phyloP scores from a whole-genome alignment of 2,888 invertebrate species.

The Nemurella pictetii region DNA sequence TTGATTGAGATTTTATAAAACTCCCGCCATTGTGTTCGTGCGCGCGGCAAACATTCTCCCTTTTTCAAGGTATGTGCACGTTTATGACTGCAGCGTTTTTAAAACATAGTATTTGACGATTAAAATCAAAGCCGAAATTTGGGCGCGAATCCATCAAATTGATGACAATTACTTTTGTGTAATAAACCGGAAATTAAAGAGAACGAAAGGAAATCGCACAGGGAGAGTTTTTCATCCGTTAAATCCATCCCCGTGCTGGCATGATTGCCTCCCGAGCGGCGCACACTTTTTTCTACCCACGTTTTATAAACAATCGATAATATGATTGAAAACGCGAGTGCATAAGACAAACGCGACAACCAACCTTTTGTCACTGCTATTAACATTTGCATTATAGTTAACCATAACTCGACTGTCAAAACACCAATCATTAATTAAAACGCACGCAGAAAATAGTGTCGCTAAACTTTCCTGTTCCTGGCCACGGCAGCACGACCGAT shows the following conservation, averaged over 20 bases:
- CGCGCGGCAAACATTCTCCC: background rate
- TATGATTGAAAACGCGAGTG: background rate
- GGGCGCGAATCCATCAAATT: background rate
- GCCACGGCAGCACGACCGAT: too few relatives aligned
- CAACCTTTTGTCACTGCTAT: background rate
- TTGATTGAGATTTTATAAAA: background rate
- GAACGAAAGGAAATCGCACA: background rate
- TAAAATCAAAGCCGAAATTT: background rate
- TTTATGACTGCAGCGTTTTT: background rate
- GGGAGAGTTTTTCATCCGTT: background rate
- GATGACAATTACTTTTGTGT: background rate
- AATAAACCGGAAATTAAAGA: background rate
- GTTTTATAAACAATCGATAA: background rate
- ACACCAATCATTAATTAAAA: background rate
- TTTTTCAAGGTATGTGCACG: background rate
- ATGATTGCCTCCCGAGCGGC: background rate
- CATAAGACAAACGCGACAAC: background rate
- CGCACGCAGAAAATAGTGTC: too few relatives aligned
- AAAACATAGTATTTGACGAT: background rate
- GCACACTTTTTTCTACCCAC: background rate
- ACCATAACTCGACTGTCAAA: background rate
- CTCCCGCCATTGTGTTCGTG: background rate
- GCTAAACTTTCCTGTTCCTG: too few relatives aligned
- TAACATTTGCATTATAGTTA: background rate
- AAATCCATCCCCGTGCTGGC: background rate